Conservation (phyloP, 2,888 invertebrate genomes). For the Furcula furcula region DNA sequence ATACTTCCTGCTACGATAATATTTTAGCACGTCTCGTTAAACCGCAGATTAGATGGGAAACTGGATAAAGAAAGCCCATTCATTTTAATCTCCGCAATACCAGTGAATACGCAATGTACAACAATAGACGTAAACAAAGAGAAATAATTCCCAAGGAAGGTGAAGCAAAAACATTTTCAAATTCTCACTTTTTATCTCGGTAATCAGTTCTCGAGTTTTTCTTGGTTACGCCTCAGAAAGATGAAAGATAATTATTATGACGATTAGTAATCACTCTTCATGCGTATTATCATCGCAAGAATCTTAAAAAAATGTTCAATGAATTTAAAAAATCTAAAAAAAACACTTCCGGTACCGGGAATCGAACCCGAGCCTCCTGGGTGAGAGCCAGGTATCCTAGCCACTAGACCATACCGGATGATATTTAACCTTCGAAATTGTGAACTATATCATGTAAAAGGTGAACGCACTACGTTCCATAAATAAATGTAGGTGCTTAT, state of each 20-base stretch:
- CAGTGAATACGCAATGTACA: conserved; percentile 38
- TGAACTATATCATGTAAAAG: not conserved
- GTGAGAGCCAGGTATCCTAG: conserved; percentile 88
- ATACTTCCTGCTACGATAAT: conserved; percentile 47
- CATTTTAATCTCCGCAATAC: conserved; percentile 29
- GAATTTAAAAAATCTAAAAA: not conserved
- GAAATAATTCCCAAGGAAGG: conserved; percentile 39
- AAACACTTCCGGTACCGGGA: conserved; percentile 61
- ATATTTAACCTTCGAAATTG: conserved; percentile 3
- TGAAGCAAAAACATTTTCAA: conserved; percentile 36
- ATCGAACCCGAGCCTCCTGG: conserved; percentile 85
- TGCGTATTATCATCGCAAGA: conserved; percentile 22
- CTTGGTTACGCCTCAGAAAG: conserved; percentile 42
- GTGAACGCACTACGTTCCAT: not conserved
- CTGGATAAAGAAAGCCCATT: conserved; percentile 35
- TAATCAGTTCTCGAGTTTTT: conserved; percentile 37
- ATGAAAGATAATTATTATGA: conserved; percentile 41
- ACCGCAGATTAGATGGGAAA: conserved; percentile 36
- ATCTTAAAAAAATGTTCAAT: not conserved
- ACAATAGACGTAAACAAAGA: conserved; percentile 45
- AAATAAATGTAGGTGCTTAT: conserved; percentile 20
- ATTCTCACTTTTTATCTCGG: conserved; percentile 45
- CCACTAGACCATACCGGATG: conserved; percentile 83
- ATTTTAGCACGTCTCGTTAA: conserved; percentile 41
- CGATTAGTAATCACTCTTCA: conserved; percentile 24